These are phyloP conservation scores for Sebastiscus tertius DNA, from an alignment of 2,797 vertebrate species.

Conservation along the genomic window DNA sequence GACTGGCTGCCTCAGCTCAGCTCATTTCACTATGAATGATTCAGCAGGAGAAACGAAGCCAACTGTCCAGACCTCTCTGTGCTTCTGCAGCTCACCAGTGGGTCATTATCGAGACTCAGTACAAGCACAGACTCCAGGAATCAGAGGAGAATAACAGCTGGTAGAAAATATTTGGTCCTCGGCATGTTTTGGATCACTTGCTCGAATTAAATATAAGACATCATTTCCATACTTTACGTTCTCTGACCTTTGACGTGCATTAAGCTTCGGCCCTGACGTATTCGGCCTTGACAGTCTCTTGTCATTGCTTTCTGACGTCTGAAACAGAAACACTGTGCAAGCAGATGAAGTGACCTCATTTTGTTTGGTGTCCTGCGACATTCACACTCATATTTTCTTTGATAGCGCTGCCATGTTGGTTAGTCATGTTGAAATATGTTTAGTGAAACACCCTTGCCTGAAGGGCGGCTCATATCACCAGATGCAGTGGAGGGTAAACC, in stretches of 20 bases:
- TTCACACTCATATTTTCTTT: background rate
- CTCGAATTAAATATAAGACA: background rate
- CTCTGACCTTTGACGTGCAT: background rate
- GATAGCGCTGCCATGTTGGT: background rate
- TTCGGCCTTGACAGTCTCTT: background rate
- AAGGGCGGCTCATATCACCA: background rate
- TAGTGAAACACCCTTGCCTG: background rate
- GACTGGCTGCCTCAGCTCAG: slow-evolving; percentile 37
- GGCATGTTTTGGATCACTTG: background rate
- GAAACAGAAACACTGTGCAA: background rate
- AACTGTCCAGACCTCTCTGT: slow-evolving; percentile 10
- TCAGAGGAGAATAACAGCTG: background rate
- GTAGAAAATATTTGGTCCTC: background rate
- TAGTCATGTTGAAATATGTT: slow-evolving; percentile 1
- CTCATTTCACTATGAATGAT: slow-evolving; percentile 48
- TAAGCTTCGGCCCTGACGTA: background rate
- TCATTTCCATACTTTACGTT: background rate
- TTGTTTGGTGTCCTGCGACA: background rate
- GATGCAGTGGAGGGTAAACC: background rate
- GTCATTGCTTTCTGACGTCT: background rate
- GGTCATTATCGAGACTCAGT: background rate
- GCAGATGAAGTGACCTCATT: slow-evolving; percentile 1
- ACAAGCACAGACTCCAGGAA: background rate
- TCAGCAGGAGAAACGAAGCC: slow-evolving; percentile 41
- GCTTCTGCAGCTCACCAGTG: background rate